These are phyloP conservation scores for Leptothorax acervorum DNA, from an alignment of 2,888 invertebrate genomes.

Conservation along the genomic window DNA sequence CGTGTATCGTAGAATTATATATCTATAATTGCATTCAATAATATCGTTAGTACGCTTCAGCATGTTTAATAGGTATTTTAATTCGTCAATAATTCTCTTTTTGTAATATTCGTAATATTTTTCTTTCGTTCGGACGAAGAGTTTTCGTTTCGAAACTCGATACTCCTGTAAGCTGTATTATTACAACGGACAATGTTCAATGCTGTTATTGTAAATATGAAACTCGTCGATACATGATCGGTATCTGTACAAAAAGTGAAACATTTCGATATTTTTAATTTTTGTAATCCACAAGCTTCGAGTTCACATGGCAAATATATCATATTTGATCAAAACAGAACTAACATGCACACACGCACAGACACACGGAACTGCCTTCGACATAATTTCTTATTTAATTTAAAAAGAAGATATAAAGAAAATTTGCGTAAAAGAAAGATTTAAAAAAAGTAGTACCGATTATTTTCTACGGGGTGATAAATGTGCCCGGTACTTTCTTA, in stretches of 20 bases:
- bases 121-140: not conserved
- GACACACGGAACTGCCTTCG: not conserved
- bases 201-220: conserved; percentile 14
- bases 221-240: not conserved
- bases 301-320: not conserved
- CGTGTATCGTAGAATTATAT: not conserved
- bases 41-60: not conserved
- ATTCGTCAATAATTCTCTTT: not conserved
- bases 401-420: not conserved
- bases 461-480: not conserved
- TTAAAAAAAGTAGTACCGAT: not conserved
- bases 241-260: not conserved
- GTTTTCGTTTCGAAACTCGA: not conserved
- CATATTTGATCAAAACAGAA: not conserved
- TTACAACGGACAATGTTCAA: not conserved
- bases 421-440: not conserved
- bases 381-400: not conserved
- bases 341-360: not conserved
- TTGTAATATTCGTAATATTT: not conserved
- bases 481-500: not conserved
- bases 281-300: not conserved
- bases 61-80: not conserved
- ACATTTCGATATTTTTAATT: not conserved
- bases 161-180: not conserved
- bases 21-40: not conserved